Conservation (phyloP, 2,888 invertebrate species). For the Drosophila putrida region DNA sequence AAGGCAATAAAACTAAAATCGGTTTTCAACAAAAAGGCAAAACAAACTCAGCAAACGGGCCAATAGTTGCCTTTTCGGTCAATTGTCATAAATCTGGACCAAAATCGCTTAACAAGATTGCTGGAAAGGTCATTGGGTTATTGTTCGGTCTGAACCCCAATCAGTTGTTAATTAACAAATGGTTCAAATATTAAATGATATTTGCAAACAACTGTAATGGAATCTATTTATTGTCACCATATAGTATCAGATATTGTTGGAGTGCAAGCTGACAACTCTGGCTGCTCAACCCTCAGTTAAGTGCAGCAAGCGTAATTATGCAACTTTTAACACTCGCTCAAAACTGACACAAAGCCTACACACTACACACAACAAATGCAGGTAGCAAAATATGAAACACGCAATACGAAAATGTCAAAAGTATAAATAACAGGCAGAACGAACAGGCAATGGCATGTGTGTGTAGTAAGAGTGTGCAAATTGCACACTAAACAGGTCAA, state of each 20-base stretch:
- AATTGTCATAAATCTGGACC: slow-evolving; percentile 81
- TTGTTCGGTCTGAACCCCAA: slow-evolving; percentile 5
- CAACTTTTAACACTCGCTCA: slow-evolving; percentile 72
- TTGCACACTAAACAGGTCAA: slow-evolving; percentile 71
- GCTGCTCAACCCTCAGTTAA: slow-evolving; percentile 37
- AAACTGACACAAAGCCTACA: slow-evolving; percentile 53
- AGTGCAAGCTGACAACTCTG: slow-evolving; percentile 38
- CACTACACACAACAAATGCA: slow-evolving; percentile 53
- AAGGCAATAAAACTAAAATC: slow-evolving; percentile 70
- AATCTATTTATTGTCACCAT: neutral
- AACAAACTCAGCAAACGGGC: slow-evolving; percentile 39
- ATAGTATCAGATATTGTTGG: neutral
- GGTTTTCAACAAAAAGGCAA: slow-evolving; percentile 61
- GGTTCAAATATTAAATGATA: neutral
- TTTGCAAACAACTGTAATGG: neutral
- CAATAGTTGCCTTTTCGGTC: slow-evolving; percentile 58
- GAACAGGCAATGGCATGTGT: slow-evolving; percentile 60
- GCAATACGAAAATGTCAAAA: slow-evolving; percentile 65
- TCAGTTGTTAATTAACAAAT: neutral
- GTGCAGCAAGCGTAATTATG: slow-evolving; percentile 67
- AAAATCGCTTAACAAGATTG: slow-evolving; percentile 50
- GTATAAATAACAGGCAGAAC: slow-evolving; percentile 54
- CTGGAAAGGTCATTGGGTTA: slow-evolving; percentile 46
- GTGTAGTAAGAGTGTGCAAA: slow-evolving; percentile 35
- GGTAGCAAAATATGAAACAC: slow-evolving; percentile 70